Conservation (phyloP, 1,140 invertebrate genomes). For the Drosophila rufa region DNA sequence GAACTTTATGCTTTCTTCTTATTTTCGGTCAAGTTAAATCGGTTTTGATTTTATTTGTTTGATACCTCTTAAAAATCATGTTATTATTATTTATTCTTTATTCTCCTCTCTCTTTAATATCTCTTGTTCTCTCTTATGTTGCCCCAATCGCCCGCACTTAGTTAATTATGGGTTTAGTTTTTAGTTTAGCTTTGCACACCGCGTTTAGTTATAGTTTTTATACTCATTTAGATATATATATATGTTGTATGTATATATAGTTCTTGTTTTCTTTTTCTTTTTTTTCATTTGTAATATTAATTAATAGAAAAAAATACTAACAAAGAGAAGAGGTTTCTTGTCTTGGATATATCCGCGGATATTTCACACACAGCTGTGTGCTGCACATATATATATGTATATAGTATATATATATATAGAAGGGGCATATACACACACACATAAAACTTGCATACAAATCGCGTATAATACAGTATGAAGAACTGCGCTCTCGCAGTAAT, state of each 20-base stretch:
- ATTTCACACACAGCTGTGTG: slow-evolving; percentile 22
- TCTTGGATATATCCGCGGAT: slow-evolving; percentile 56
- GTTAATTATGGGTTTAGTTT: slow-evolving; percentile 57
- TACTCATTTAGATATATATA: slow-evolving; percentile 36
- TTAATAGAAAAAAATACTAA: slow-evolving; percentile 80
- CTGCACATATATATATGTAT: slow-evolving; percentile 15
- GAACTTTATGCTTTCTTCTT: slow-evolving; percentile 17
- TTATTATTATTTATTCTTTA: slow-evolving; percentile 1
- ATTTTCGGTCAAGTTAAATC: slow-evolving; percentile 14
- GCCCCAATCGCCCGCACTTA: slow-evolving; percentile 42
- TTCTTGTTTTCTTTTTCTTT: slow-evolving; percentile 14
- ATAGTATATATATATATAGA: slow-evolving; percentile 20
- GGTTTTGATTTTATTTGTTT: slow-evolving; percentile 35
- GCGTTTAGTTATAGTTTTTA: slow-evolving; percentile 39
- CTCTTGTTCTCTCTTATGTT: slow-evolving; percentile 6
- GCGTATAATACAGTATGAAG: slow-evolving; percentile 57
- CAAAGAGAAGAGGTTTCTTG: slow-evolving; percentile 73
- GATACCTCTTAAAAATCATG: slow-evolving; percentile 33
- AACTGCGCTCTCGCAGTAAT: slow-evolving; percentile 28
- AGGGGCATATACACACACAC: slow-evolving; percentile 21
- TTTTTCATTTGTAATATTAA: slow-evolving; percentile 62
- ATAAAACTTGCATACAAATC: slow-evolving; percentile 54
- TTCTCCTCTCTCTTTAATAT: neutral
- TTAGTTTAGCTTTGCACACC: slow-evolving; percentile 66
- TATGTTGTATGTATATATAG: slow-evolving; percentile 53